Evolutionary conservation across 2,888 invertebrate genomes (phyloP), one percentile per base, ranked within the genome.

Genomic region (Imbricaverruca yamaguchii): DNA sequence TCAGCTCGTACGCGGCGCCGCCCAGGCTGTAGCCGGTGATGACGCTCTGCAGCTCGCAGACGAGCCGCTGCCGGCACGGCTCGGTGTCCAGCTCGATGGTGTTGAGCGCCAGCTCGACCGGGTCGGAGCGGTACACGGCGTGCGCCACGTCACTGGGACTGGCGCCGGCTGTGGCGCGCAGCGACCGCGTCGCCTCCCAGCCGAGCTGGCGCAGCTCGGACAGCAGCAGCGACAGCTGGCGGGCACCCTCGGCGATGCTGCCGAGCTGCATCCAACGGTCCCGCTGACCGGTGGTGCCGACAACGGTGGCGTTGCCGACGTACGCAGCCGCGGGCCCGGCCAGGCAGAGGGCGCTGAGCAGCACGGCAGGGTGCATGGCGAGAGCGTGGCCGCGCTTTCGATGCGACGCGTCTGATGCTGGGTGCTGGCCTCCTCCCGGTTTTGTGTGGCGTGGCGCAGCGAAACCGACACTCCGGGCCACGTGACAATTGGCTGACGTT

Each of bases 21-120:
- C 79, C 79, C 23, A 79, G 25, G 23, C 7, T n/a, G 57, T 23
- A 57, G 59, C 79, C 4, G 79, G 12, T 25, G 23, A 79, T 23
- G 23, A 8, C 23, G 13, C 13, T 25, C 79, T 79, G 79, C 79
- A 79, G 79, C 57, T 79, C 79, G 25, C 79, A 79, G 79, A 57
- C 57, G 57, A 79, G 23, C 23, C 79, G 79, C 56, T 59, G 57
- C 79, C 57, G n/a, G 79, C 79, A 79, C 57, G 56, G 23, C 23
- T n/a, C 23, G 6, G 79, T 79, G 79, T 79, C 79, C 57, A 79
- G 57, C 79, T 79, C 79, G 57, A 79, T 57, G 13, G 79, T 15
- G 79, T 79, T 79, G 57, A 79, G 79, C 79, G 59, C 57, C 79
- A 79, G 57, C 79, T 79, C 79, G 15, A 79, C 79, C 23, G 79